Conservation (phyloP, 2,888 invertebrate species). For the Acanthococcus lagerstroemiae region DNA sequence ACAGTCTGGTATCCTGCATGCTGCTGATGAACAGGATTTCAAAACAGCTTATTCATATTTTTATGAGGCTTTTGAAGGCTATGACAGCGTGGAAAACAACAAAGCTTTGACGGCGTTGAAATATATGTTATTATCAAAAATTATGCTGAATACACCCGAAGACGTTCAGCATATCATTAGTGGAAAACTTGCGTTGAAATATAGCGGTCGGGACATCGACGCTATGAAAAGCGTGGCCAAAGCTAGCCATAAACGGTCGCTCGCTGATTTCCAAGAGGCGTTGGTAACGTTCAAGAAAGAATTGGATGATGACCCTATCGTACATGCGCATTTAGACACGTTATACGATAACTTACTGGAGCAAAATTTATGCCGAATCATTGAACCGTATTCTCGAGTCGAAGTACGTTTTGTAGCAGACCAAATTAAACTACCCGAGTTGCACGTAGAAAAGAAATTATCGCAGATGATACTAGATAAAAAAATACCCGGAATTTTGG, state of each 20-base stretch:
- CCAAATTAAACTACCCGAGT: slow-evolving; percentile 78
- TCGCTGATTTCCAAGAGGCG: slow-evolving; percentile 91
- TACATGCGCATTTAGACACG: slow-evolving; percentile 90
- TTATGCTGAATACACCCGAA: slow-evolving; percentile 93
- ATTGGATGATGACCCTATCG: slow-evolving; percentile 91
- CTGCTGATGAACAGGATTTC: slow-evolving; percentile 98
- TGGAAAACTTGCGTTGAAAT: slow-evolving; percentile 93
- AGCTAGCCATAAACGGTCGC: slow-evolving; percentile 89
- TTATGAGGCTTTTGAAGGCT: slow-evolving; percentile 98
- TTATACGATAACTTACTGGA: slow-evolving; percentile 98
- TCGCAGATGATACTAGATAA: slow-evolving; percentile 98
- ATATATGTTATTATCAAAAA: slow-evolving; percentile 98
- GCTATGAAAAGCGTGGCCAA: slow-evolving; percentile 96
- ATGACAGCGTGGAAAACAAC: slow-evolving; percentile 84
- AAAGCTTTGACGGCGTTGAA: slow-evolving; percentile 93
- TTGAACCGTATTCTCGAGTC: slow-evolving; percentile 96
- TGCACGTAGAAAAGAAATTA: slow-evolving; percentile 93
- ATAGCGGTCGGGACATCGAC: slow-evolving; percentile 89
- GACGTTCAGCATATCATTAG: slow-evolving; percentile 91
- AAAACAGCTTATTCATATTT: slow-evolving; percentile 99
- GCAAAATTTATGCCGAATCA: slow-evolving; percentile 95
- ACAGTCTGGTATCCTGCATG: slow-evolving; percentile 96
- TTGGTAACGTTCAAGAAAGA: slow-evolving; percentile 77
- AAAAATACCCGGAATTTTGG: slow-evolving; percentile 91
- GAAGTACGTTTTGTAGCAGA: slow-evolving; percentile 83